Evolutionary conservation across 2,113 vertebrate species (phyloP).

Genomic region (Semnornis frantzii): DNA sequence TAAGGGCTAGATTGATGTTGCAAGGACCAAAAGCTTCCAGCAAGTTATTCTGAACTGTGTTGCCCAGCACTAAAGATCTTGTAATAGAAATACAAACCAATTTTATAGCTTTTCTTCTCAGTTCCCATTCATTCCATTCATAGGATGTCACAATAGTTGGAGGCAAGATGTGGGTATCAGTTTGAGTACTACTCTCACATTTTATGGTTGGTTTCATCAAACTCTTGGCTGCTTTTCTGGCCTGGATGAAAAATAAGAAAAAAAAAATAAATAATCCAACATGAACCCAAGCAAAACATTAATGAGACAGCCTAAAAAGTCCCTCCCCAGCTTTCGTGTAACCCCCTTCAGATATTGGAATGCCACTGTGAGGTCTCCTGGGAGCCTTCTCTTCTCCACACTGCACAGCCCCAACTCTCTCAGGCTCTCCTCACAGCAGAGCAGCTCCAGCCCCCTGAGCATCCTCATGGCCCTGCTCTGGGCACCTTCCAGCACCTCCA

Average conservation of each 20-base stretch:
- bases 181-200: slow-evolving; percentile 85
- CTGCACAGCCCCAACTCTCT: too few species aligned
- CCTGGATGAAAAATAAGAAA: slow-evolving; percentile 63
- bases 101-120: slow-evolving; percentile 91
- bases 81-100: slow-evolving; percentile 80
- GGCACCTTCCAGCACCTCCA: too few species aligned
- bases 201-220: slow-evolving; percentile 70
- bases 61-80: neutral
- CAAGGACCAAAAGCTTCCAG: neutral
- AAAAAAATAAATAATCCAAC: too few species aligned
- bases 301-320: neutral
- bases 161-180: slow-evolving; percentile 88
- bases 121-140: slow-evolving; percentile 97
- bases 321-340: too few species aligned
- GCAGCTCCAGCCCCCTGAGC: too few species aligned
- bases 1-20: neutral
- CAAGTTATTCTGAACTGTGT: neutral
- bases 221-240: slow-evolving; percentile 63
- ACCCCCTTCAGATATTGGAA: too few species aligned
- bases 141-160: slow-evolving; percentile 84
- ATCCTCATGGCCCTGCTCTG: too few species aligned
- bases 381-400: too few species aligned
- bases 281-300: neutral
- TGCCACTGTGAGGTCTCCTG: too few species aligned
- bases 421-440: too few species aligned